A percentile compares a stretch with the other conserved stretches of the same genome.
phyloP scores from a whole-genome alignment of 1,140 invertebrate species.

The Drosophila setifemur region DNA sequence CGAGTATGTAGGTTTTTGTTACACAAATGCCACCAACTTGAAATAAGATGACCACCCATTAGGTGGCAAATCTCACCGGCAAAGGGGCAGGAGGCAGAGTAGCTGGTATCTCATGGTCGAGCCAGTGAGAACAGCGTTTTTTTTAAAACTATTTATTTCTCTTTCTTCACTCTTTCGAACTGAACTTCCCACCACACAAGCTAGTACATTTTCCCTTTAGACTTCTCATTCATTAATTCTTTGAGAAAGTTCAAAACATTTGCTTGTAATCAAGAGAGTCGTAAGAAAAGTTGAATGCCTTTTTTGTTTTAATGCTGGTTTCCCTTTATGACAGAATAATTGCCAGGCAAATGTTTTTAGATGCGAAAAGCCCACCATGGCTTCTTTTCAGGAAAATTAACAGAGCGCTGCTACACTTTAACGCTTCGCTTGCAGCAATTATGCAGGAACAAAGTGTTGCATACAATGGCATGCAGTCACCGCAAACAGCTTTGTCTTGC shows the following conservation, averaged over 20 bases:
- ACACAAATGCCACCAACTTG: too few relatives aligned
- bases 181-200: too few relatives aligned
- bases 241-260: constrained; percentile 63
- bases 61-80: too few relatives aligned
- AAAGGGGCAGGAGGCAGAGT: too few relatives aligned
- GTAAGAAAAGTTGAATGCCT: constrained; percentile 41
- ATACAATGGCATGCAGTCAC: constrained; percentile 31
- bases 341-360: constrained; percentile 43
- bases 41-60: too few relatives aligned
- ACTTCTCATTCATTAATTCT: constrained; percentile 30
- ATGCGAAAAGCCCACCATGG: neutral
- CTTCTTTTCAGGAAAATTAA: constrained; percentile 50
- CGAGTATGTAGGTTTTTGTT: too few relatives aligned
- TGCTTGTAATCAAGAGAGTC: constrained; percentile 48
- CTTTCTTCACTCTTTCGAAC: too few relatives aligned
- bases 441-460: constrained; percentile 45
- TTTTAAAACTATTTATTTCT: too few relatives aligned
- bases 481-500: too few relatives aligned
- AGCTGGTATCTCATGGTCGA: too few relatives aligned
- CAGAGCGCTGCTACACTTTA: constrained; percentile 61
- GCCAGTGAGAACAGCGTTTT: too few relatives aligned
- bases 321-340: constrained; percentile 62
- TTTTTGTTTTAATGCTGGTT: constrained; percentile 51
- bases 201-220: neutral
- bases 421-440: constrained; percentile 62